Conservation (phyloP, 2,797 vertebrate genomes). For the Diplodus sargus region DNA sequence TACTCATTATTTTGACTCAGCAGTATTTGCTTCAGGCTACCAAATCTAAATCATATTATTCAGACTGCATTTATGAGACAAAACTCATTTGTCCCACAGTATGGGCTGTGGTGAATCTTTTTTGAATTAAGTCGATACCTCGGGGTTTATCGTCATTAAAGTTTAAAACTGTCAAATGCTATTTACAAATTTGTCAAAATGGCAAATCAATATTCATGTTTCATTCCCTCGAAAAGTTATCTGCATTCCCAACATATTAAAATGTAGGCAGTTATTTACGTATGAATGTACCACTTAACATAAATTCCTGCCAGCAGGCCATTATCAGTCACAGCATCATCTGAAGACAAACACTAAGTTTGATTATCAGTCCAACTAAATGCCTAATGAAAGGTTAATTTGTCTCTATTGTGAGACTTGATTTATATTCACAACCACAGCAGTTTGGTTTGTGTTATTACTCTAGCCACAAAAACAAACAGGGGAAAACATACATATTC, state of each 20-base stretch:
- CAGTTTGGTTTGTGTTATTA: slow-evolving; percentile 35
- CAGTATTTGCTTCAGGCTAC: slow-evolving; percentile 40
- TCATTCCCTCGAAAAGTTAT: slow-evolving; percentile 39
- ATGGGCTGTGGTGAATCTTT: slow-evolving; percentile 34
- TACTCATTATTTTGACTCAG: slow-evolving; percentile 33
- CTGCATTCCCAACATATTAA: slow-evolving; percentile 41
- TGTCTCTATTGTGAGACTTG: slow-evolving; percentile 17
- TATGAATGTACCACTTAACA: slow-evolving; percentile 37
- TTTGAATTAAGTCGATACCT: slow-evolving; percentile 33
- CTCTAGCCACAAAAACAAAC: slow-evolving; percentile 56
- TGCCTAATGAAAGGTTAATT: slow-evolving; percentile 50
- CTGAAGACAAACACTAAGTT: slow-evolving; percentile 46
- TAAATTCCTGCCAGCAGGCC: slow-evolving; percentile 35
- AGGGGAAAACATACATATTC: slow-evolving; percentile 49
- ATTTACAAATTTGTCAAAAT: slow-evolving; percentile 43
- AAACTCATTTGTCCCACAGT: slow-evolving; percentile 33
- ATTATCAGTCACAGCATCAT: slow-evolving; percentile 38
- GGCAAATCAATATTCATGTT: slow-evolving; percentile 53
- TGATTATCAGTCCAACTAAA: slow-evolving; percentile 53
- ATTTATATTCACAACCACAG: slow-evolving; percentile 53
- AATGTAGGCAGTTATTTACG: slow-evolving; percentile 45
- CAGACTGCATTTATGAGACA: slow-evolving; percentile 43
- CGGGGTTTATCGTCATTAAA: slow-evolving; percentile 43
- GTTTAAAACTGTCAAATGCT: slow-evolving; percentile 44
- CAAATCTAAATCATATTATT: slow-evolving; percentile 46